Conservation (phyloP, 2,797 vertebrate species). For the Spizella passerina region DNA sequence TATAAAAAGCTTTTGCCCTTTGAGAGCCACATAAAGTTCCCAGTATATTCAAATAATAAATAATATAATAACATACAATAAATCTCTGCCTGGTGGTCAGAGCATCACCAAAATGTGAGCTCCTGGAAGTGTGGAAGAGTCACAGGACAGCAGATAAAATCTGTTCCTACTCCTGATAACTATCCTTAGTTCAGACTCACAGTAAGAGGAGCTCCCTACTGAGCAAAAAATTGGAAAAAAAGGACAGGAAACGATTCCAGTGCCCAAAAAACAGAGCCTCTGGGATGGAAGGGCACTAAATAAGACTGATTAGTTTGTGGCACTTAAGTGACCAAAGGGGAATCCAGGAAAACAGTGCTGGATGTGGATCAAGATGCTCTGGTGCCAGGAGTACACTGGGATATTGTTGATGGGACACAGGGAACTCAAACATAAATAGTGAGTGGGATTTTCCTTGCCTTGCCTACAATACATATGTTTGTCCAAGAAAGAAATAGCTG, state of each 20-base stretch:
- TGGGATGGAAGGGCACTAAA: conserved; percentile 49
- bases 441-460: conserved; percentile 77
- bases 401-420: conserved; percentile 74
- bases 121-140: background rate
- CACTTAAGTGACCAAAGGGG: conserved; percentile 61
- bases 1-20: background rate
- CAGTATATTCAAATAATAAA: background rate
- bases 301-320: conserved; percentile 48
- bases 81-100: background rate
- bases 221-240: background rate
- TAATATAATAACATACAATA: background rate
- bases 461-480: conserved; percentile 83
- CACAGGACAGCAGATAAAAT: background rate
- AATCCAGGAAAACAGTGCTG: conserved; percentile 57
- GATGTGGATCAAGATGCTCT: conserved; percentile 46
- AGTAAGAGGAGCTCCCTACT: background rate
- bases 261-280: conserved; percentile 25
- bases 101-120: background rate
- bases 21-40: background rate
- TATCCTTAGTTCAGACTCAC: background rate
- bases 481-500: conserved; percentile 79
- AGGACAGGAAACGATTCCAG: conserved; percentile 30
- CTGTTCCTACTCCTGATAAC: background rate
- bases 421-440: conserved; percentile 70
- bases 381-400: conserved; percentile 64